Evolutionary conservation across 2,113 vertebrate species (phyloP).

Genomic region (Xenopus laevis): DNA sequence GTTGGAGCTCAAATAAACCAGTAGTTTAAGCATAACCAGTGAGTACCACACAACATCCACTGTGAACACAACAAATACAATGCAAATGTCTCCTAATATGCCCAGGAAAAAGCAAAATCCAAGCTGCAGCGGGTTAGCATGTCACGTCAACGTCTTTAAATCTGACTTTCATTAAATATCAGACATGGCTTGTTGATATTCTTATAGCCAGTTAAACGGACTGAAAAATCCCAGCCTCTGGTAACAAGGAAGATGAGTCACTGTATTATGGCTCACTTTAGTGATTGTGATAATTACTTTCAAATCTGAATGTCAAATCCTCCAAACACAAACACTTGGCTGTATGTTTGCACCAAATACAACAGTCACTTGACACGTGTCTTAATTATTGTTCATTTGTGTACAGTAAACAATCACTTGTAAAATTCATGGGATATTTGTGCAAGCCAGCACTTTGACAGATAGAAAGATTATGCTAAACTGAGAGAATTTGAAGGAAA

Average conservation of each 20-base stretch:
- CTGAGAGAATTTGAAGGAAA: not conserved
- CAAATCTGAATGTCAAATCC: not conserved
- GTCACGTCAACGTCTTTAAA: not conserved
- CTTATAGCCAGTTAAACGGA: not conserved
- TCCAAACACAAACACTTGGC: not conserved
- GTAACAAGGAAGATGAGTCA: not conserved
- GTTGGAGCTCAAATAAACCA: too few relatives aligned
- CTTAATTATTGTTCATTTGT: not conserved
- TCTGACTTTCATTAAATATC: not conserved
- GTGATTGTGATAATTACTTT: slow-evolving; percentile 8
- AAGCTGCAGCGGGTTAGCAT: not conserved
- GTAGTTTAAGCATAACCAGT: too few relatives aligned
- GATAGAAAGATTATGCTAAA: not conserved
- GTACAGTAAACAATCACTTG: slow-evolving; percentile 1
- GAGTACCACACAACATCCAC: too few relatives aligned
- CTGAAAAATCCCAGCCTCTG: not conserved
- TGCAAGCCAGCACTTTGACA: not conserved
- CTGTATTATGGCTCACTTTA: slow-evolving; percentile 10
- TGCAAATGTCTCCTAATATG: too few relatives aligned
- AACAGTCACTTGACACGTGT: not conserved
- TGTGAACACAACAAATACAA: too few relatives aligned
- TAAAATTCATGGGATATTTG: not conserved
- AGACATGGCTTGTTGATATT: not conserved
- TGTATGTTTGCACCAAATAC: not conserved
- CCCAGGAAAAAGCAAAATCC: too few relatives aligned